phyloP scores from a whole-genome alignment of 2,797 vertebrate species.

The Pipistrellus kuhlii region DNA sequence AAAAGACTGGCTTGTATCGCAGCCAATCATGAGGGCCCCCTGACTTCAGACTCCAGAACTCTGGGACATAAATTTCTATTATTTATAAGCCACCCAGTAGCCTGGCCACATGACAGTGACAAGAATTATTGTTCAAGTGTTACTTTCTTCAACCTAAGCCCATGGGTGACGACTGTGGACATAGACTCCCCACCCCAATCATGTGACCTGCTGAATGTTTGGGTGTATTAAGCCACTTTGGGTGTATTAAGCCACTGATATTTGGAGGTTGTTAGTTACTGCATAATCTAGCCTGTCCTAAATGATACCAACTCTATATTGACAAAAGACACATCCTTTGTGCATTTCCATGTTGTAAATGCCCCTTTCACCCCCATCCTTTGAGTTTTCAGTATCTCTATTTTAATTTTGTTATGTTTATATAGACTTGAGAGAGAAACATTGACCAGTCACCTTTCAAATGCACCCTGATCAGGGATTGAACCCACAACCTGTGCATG shows the following conservation, averaged over 20 bases:
- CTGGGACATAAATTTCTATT: not conserved
- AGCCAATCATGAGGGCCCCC: not conserved
- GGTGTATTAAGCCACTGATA: not conserved
- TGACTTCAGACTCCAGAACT: not conserved
- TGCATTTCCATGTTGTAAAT: not conserved
- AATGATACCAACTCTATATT: not conserved
- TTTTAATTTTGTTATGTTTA: not conserved
- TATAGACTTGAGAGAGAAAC: not conserved
- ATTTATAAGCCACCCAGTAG: not conserved
- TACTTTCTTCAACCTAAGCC: not conserved
- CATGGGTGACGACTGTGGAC: accelerated
- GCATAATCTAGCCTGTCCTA: not conserved
- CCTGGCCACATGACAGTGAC: not conserved
- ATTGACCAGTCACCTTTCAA: not conserved
- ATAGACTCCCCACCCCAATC: accelerated
- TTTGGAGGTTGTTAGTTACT: not conserved
- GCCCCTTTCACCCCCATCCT: not conserved
- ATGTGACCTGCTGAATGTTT: not conserved
- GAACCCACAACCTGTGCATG: not conserved
- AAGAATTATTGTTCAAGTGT: not conserved
- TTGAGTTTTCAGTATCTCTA: not conserved
- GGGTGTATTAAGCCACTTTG: no score
- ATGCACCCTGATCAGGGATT: not conserved
- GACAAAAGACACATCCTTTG: not conserved
- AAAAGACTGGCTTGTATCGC: not conserved